These are phyloP conservation scores for Drosophila sproati DNA, from an alignment of 1,140 invertebrate species.

Conservation along the genomic window DNA sequence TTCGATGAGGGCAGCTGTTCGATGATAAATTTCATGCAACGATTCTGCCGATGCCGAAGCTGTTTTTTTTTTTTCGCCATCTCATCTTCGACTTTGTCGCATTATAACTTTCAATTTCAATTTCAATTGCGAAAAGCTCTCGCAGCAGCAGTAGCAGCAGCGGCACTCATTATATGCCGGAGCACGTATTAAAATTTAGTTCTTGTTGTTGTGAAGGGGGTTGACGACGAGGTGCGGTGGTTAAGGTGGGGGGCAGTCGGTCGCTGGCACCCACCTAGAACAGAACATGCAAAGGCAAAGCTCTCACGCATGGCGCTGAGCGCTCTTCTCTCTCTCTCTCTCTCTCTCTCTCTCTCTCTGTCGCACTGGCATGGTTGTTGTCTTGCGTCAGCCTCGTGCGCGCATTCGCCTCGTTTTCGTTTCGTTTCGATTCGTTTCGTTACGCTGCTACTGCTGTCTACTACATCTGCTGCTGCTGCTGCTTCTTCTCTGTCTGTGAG, in stretches of 20 bases:
- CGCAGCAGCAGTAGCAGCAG: constrained; percentile 23
- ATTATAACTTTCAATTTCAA: constrained; percentile 81
- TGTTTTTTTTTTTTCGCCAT: constrained; percentile 3
- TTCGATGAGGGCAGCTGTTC: constrained; percentile 57
- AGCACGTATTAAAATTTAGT: constrained; percentile 30
- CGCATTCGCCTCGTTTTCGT: constrained; percentile 33
- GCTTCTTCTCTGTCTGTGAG: constrained; percentile 33
- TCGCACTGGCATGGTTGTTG: constrained; percentile 12
- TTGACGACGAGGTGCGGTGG: not conserved
- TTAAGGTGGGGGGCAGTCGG: not conserved
- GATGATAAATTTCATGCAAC: constrained; percentile 70
- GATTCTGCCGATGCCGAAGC: not conserved
- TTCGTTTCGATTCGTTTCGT: constrained; percentile 46
- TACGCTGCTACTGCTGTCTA: constrained; percentile 29
- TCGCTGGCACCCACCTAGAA: constrained; percentile 24
- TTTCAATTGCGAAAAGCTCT: constrained; percentile 74
- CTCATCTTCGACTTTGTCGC: constrained; percentile 3
- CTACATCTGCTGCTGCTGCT: constrained; percentile 23
- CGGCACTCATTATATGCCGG: constrained; percentile 42
- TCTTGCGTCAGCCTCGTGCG: constrained; percentile 34
- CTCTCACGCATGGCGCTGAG: constrained; percentile 44
- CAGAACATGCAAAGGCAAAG: constrained; percentile 32
- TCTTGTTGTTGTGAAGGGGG: not conserved
- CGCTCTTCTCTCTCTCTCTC: constrained; percentile 12
- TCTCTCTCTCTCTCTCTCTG: constrained; percentile 5